Evolutionary conservation across 2,888 invertebrate genomes (phyloP), one percentile per base, ranked within the genome.

Genomic region (Melangyna quadrimaculata): DNA sequence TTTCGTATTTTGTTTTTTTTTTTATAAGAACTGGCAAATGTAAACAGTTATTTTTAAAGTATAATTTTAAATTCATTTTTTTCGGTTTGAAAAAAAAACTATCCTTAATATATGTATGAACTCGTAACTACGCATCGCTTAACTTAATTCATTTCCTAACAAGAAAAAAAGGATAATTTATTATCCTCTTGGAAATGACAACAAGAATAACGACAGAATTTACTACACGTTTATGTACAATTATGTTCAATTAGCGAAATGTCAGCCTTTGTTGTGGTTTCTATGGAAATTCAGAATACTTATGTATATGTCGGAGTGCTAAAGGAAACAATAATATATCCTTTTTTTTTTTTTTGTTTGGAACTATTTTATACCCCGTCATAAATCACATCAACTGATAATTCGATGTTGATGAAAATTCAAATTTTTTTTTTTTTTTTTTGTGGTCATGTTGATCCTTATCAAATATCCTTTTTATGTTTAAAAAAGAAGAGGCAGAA

Each of bases 361-460:
- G 12, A 45, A 61, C 63, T 27, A 45, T n/a, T 43, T 10, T 67
- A 48, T 35, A 9, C 22, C 12, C 12, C 19, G 8, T 45, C n/a
- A 45, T 29, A 45, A 32, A 43, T 43, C 29, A 7, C 3, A 2
- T 7, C 17, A 48, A 32, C 32, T 48, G 14, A 19, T 32, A 48
- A 67, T 43, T 43, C 17, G 1, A 22, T 9, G n/a, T 48, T 43
- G 45, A 45, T 65, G 45, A 48, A 67, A 67, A 35, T 67, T 67
- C 32, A 32, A 29, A n/a, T 10, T 9, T 17, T 65, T 67, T 45
- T 45, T 45, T 27, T 22, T 2, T 12, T 45, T 19, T 12, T n/a
- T n/a, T n/a, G n/a, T n/a, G n/a, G n/a, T n/a, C 7, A 10, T 45
- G 29, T 65, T 65, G 45, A 67, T 67, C 65, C 65, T 22, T 67